Base-by-base conservation (phyloP, 30 jellyfish, hydroid and myxozoan species). In the Aurelia sp. region DNA sequence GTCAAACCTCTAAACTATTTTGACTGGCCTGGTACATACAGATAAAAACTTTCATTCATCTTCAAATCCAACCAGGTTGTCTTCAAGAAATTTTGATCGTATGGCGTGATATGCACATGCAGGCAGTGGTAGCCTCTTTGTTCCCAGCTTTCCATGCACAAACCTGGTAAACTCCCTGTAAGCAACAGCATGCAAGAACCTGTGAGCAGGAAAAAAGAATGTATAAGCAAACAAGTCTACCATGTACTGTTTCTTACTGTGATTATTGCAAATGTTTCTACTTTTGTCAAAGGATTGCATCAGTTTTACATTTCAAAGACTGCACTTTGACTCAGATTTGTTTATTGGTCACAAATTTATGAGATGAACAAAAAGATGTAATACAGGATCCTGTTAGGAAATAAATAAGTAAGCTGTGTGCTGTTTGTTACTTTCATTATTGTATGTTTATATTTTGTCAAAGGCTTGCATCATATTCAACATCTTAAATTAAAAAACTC, bases 51-150 rank as follows among this genome's bases (percentile, higher is more conserved):
- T 4, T 41, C 11, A 41, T 41, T 41, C 74, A 35, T 63, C 74
- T 9, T 63, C 40, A 20, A 5, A 63, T 63, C 74, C 74, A 19
- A 63, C 74, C 52, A 63, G 40, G 52, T 44, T 63, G 12, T 63
- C 74, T 63, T 63, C 74, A 3, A 63, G 47, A 21, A 70, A 70
- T 15, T 17, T 70, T 2, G 81, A 67, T 8, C 81, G 63, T 35
- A 31, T 70, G 30, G 64, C 62, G 10, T 70, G 63, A 48, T 70
- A 70, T 1, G 81, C 81, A 70, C 81, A 70, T 48, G 63, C 81
- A 70, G 81, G 81, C 38, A 70, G 81, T 70, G 81, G 81, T 35
- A 70, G 4, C 67, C 81, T 70, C 81, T 21, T 70, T 35, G 81
- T 70, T 5, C 81, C 81, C 6, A 70, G 81, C 62, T 48, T 40